Percentiles rank a stretch among this genome's conserved stretches.
These are phyloP conservation scores for Gibbula magus DNA, from an alignment of 2,888 invertebrate genomes.

Conservation along the genomic window DNA sequence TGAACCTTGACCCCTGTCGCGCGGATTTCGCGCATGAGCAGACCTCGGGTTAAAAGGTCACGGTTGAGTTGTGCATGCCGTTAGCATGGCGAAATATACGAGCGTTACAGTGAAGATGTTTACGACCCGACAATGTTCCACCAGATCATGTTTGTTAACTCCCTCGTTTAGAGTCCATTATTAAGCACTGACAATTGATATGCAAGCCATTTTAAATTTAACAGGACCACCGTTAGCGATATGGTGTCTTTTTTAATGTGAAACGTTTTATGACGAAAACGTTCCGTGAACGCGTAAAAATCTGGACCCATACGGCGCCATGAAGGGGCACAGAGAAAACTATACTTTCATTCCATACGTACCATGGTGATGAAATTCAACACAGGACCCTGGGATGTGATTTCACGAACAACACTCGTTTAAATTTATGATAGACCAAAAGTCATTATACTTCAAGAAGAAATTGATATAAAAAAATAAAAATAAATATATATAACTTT, in stretches of 20 bases:
- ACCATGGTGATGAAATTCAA: too few relatives aligned
- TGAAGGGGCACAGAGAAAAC: too few relatives aligned
- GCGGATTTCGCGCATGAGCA: conserved; percentile 1
- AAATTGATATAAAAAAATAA: too few relatives aligned
- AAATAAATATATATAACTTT: too few relatives aligned
- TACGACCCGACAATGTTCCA: neutral
- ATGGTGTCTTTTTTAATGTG: neutral
- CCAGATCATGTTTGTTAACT: neutral
- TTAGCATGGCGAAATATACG: neutral
- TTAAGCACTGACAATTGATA: neutral
- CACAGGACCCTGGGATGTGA: too few relatives aligned
- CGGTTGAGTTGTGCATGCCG: neutral
- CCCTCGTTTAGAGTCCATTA: neutral
- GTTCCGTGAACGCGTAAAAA: too few relatives aligned
- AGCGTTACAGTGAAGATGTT: neutral
- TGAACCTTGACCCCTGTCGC: neutral
- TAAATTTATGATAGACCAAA: too few relatives aligned
- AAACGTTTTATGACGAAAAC: neutral
- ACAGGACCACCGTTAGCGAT: neutral
- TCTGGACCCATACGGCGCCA: too few relatives aligned
- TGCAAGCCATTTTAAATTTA: neutral
- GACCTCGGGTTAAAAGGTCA: neutral
- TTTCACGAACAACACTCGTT: too few relatives aligned
- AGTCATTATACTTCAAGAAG: too few relatives aligned
- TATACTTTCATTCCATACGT: too few relatives aligned